Percentiles rank a stretch among this genome's conserved stretches.
phyloP scores from a whole-genome alignment of 2,888 invertebrate genomes.

The Torymus aiolomorphi region DNA sequence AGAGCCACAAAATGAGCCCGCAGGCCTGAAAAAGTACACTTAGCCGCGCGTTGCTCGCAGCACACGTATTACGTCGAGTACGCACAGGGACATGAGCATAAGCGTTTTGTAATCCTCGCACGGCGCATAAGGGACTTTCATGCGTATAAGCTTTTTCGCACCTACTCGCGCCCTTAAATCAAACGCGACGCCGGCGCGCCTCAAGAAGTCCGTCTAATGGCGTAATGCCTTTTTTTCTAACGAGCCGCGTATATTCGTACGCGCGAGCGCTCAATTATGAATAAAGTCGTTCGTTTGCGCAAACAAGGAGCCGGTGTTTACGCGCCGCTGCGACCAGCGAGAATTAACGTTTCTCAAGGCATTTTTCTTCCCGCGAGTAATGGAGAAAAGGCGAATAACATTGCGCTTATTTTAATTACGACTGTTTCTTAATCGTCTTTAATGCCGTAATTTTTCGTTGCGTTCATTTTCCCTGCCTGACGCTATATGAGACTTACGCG shows the following conservation, averaged over 20 bases:
- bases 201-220: slow-evolving; percentile 46
- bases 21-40: not conserved
- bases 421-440: slow-evolving; percentile 50
- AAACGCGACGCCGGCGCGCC: not conserved
- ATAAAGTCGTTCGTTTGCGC: slow-evolving; percentile 50
- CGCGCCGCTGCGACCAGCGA: not conserved
- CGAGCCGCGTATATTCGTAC: not conserved
- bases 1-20: too few species aligned
- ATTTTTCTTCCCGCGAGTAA: slow-evolving; percentile 43
- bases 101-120: not conserved
- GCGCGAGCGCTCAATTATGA: slow-evolving; percentile 44
- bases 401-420: slow-evolving; percentile 55
- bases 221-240: slow-evolving; percentile 21
- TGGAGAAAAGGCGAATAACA: slow-evolving; percentile 33
- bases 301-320: slow-evolving; percentile 40
- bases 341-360: slow-evolving; percentile 48
- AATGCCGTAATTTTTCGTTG: slow-evolving; percentile 38
- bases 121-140: slow-evolving; percentile 10
- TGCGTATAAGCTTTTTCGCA: slow-evolving; percentile 19
- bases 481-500: not conserved
- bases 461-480: slow-evolving; percentile 18
- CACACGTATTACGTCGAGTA: too few species aligned
- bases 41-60: too few species aligned
- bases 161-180: slow-evolving; percentile 28
- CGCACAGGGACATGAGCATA: not conserved